Evolutionary conservation across 1,140 invertebrate species (phyloP), one percentile per base, ranked within the genome.

Genomic region (Drosophila mauritiana): DNA sequence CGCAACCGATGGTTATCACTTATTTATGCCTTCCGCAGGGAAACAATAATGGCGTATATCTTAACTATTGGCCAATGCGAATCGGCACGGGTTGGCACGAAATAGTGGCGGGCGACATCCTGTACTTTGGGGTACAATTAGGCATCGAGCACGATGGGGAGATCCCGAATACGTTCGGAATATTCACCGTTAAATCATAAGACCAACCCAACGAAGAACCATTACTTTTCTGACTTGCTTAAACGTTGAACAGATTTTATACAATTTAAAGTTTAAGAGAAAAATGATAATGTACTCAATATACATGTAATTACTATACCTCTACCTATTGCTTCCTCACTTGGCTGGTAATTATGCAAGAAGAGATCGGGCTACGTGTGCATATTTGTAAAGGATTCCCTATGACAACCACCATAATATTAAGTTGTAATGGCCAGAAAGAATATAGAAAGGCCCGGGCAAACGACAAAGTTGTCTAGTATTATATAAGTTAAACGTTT

Each of bases 281-380:
- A 22, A 22, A 22, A 22, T 22, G 20, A 22, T 22, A 3, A 22
- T 22, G 20, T 22, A 22, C 17, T 17, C 17, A 17, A 17, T 17
- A 17, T 17, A 17, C 17, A 17, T 17, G 17, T 22, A 22, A 0
- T 22, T 22, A 22, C 20, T 22, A 22, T 22, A 22, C 20, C 20
- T 22, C 20, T 22, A 22, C 20, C 20, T 22, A 22, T 82, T 82
- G 79, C 74, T 58, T 37, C 58, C 48, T 83, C 72, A 83, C 76
- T 84, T 83, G 80, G 61, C 80, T 70, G 72, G 70, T 79, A 76
- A 84, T 79, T 83, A 83, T 84, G 75, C 15, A 8, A 39, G 4
- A 39, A 39, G 37, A 39, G 12, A 39, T 13, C 12, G 12, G 12
- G 15, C 61, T 67, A 67, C 62, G 65, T 69, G 65, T 69, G 63